These are phyloP conservation scores for Monopterus albus DNA, from an alignment of 2,113 vertebrate species.

Conservation along the genomic window DNA sequence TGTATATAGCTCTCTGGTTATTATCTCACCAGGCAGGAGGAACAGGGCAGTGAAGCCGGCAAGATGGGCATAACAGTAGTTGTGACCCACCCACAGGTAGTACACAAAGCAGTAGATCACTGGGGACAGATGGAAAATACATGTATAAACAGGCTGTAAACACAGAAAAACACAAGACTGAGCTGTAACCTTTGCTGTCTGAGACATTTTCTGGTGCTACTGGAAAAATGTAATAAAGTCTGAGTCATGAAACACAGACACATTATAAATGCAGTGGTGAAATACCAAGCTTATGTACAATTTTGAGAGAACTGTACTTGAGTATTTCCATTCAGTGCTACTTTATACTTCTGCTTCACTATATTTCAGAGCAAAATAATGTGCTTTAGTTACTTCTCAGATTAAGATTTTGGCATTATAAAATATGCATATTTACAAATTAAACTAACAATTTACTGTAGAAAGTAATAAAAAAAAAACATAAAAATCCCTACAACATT, in stretches of 20 bases:
- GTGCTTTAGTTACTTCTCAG: background rate
- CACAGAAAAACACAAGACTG: background rate
- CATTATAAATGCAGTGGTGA: no score
- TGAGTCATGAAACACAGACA: background rate
- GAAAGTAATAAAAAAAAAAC: no score
- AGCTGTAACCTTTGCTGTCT: background rate
- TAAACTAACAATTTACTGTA: background rate
- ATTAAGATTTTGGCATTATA: no score
- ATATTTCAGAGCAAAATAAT: background rate
- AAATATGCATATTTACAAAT: no score
- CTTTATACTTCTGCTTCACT: background rate
- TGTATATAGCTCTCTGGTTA: background rate
- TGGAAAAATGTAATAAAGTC: background rate
- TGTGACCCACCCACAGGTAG: constrained; percentile 77
- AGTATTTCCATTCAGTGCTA: background rate
- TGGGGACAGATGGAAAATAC: constrained; percentile 51
- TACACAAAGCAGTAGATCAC: constrained; percentile 82
- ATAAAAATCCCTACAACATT: no score
- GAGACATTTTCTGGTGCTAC: background rate
- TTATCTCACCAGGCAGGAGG: constrained; percentile 74
- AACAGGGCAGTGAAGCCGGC: constrained; percentile 80
- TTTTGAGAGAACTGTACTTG: background rate
- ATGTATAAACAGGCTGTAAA: background rate
- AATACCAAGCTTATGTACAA: no score
- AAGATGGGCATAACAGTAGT: constrained; percentile 79